phyloP scores from a whole-genome alignment of 2,797 vertebrate species.

The Rhinatrema bivittatum region DNA sequence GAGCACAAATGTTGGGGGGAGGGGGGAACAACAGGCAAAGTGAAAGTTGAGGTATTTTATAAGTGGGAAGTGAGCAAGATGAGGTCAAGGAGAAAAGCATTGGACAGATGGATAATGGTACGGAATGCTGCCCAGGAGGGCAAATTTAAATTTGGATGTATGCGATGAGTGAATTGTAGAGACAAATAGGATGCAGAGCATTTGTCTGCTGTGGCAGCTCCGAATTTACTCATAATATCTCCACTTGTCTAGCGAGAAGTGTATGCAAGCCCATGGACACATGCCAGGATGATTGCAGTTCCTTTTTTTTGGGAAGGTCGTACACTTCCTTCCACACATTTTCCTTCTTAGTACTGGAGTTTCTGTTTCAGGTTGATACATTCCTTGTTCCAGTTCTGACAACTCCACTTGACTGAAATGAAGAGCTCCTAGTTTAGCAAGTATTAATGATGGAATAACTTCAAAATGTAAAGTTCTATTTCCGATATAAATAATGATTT shows the following conservation, averaged over 20 bases:
- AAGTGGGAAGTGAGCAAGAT: slow-evolving; percentile 16
- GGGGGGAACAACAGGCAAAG: slow-evolving; percentile 17
- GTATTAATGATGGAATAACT: too few relatives aligned
- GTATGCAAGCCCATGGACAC: too few relatives aligned
- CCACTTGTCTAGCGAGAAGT: too few relatives aligned
- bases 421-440: too few relatives aligned
- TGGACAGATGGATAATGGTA: slow-evolving; percentile 24
- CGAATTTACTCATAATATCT: slow-evolving; percentile 21
- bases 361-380: too few relatives aligned
- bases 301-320: slow-evolving; percentile 5
- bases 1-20: slow-evolving; percentile 25
- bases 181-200: slow-evolving; percentile 6
- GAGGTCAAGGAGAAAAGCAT: slow-evolving; percentile 29
- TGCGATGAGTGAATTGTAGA: slow-evolving; percentile 12
- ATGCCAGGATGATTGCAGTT: slow-evolving; percentile 15
- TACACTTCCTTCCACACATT: too few relatives aligned
- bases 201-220: slow-evolving; percentile 31
- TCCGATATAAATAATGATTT: too few relatives aligned
- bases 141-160: slow-evolving; percentile 25
- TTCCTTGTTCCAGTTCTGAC: too few relatives aligned
- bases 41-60: slow-evolving; percentile 13
- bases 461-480: too few relatives aligned
- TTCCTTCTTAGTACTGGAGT: too few relatives aligned
- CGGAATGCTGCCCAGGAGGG: slow-evolving; percentile 17
- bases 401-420: too few relatives aligned